Evolutionary conservation across 2,797 vertebrate species (phyloP).

Genomic region (Acomys russatus): DNA sequence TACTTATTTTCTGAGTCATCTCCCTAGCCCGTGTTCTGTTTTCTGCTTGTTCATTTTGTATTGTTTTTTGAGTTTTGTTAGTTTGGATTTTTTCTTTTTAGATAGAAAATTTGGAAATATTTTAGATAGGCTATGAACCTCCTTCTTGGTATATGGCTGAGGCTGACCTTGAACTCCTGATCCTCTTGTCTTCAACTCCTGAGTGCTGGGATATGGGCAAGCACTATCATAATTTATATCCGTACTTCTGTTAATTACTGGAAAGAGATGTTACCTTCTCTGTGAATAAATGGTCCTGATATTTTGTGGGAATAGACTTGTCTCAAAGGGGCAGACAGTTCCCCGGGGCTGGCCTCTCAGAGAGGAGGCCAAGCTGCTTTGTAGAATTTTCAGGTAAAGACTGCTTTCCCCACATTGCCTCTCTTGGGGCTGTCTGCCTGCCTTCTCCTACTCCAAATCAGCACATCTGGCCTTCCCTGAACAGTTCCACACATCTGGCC

Average conservation of each 20-base stretch:
- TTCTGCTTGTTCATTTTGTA: neutral
- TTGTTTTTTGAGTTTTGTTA: neutral
- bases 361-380: neutral
- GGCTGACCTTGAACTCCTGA: neutral
- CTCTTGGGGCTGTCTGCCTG: neutral
- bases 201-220: neutral
- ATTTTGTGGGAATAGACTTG: slow-evolving; percentile 53
- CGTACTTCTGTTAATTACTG: neutral
- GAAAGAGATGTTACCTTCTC: neutral
- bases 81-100: neutral
- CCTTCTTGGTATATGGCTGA: neutral
- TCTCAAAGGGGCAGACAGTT: neutral
- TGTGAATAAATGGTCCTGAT: slow-evolving; percentile 6
- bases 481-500: neutral
- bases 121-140: neutral
- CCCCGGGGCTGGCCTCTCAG: neutral
- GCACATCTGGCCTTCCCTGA: neutral
- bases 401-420: accelerated
- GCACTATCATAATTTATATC: no score
- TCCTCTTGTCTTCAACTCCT: neutral
- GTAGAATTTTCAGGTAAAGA: neutral
- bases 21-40: neutral
- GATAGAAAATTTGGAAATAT: neutral
- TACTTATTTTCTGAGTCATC: neutral
- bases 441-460: neutral